These are phyloP conservation scores for Actenoides hombroni DNA, from an alignment of 2,113 vertebrate genomes.

Conservation along the genomic window DNA sequence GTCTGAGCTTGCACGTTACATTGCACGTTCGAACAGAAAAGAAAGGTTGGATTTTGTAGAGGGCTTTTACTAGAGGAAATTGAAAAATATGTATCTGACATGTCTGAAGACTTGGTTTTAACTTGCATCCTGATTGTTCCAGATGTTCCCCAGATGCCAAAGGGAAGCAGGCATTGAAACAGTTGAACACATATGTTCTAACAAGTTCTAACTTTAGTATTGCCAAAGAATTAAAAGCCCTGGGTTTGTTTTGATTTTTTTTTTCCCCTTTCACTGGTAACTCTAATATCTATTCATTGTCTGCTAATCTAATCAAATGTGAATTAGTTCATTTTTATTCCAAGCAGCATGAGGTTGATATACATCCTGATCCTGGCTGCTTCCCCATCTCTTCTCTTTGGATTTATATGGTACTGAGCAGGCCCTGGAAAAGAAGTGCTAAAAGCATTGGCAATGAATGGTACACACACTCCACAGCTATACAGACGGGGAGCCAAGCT, in stretches of 20 bases:
- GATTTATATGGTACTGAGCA: not conserved
- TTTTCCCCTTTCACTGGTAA: not conserved
- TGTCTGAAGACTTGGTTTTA: constrained; percentile 39
- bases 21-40: not conserved
- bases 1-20: not conserved
- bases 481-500: not conserved
- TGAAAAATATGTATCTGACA: constrained; percentile 54
- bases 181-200: constrained; percentile 5
- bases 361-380: not conserved
- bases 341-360: not conserved
- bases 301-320: not conserved
- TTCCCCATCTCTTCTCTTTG: not conserved
- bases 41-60: not conserved
- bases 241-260: not conserved
- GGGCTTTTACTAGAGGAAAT: constrained; percentile 41
- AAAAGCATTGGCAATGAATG: not conserved
- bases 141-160: constrained; percentile 63
- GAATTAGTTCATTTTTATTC: not conserved
- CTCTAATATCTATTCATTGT: not conserved
- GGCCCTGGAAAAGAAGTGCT: not conserved
- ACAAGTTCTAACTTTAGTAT: not conserved
- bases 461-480: not conserved
- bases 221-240: not conserved
- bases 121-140: constrained; percentile 39
- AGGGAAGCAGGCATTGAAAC: not conserved